A percentile compares a stretch with the other conserved stretches of the same genome.
These are phyloP conservation scores for Polypterus senegalus DNA, from an alignment of 2,113 vertebrate species.

Conservation along the genomic window DNA sequence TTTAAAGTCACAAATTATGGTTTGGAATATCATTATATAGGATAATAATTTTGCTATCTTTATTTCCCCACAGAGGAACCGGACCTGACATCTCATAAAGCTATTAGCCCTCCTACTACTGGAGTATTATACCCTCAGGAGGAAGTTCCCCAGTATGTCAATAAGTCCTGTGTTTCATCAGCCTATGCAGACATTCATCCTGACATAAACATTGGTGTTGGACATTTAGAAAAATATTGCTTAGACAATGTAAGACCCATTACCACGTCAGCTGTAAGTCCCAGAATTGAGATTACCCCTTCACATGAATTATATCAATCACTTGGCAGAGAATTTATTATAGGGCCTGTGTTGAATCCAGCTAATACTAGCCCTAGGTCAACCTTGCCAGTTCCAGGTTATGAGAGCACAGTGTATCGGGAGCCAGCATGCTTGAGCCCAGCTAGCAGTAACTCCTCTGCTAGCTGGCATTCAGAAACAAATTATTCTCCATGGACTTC, in stretches of 20 bases:
- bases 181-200: constrained; percentile 48
- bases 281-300: constrained; percentile 92
- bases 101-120: constrained; percentile 57
- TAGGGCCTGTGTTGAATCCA: constrained; percentile 59
- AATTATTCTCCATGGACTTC: constrained; percentile 83
- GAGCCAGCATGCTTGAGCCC: constrained; percentile 95
- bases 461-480: constrained; percentile 96
- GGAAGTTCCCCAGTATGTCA: constrained; percentile 67
- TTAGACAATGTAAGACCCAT: constrained; percentile 54
- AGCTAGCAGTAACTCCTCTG: constrained; percentile 92
- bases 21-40: no score
- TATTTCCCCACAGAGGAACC: constrained; percentile 69
- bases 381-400: constrained; percentile 85
- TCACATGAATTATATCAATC: constrained; percentile 84
- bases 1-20: no score
- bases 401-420: constrained; percentile 69
- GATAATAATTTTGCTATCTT: neutral
- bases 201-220: constrained; percentile 64
- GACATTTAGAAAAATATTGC: constrained; percentile 63
- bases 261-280: constrained; percentile 72
- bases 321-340: constrained; percentile 70
- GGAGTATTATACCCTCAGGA: constrained; percentile 68
- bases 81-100: constrained; percentile 65
- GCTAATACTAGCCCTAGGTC: constrained; percentile 68
- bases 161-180: constrained; percentile 70